Percentiles rank a stretch among this genome's conserved stretches.
These are phyloP conservation scores for Schlechtendalia chinensis DNA, from an alignment of 1,140 invertebrate genomes.

Conservation along the genomic window DNA sequence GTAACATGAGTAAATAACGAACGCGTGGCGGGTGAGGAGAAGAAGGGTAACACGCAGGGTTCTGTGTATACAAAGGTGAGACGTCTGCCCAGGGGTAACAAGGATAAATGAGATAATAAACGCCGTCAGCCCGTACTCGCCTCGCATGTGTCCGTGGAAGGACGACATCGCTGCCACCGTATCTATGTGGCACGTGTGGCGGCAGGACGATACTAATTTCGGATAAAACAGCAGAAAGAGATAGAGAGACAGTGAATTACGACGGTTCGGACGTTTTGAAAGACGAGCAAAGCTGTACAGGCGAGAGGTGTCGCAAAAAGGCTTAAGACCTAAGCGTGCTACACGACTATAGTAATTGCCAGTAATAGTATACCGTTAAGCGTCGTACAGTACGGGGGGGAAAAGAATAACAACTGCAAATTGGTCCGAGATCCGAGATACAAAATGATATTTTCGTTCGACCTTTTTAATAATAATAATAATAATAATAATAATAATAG, in stretches of 20 bases:
- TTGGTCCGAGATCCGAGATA: too few species aligned
- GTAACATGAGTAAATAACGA: neutral
- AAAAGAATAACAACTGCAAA: too few species aligned
- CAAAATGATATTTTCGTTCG: too few species aligned
- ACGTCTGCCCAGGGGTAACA: constrained; percentile 13
- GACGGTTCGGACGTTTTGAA: neutral
- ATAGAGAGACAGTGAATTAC: neutral
- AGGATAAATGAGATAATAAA: constrained; percentile 35
- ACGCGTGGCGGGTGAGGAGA: neutral
- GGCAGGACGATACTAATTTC: neutral
- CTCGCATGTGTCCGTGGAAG: neutral
- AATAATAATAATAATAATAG: too few species aligned
- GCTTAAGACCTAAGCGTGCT: too few species aligned
- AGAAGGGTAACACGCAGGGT: too few species aligned
- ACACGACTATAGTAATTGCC: too few species aligned
- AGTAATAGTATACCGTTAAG: too few species aligned
- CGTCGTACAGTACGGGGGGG: too few species aligned
- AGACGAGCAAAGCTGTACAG: neutral
- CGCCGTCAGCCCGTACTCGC: neutral
- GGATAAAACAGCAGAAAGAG: neutral
- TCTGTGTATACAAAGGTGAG: neutral
- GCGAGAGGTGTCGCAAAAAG: too few species aligned
- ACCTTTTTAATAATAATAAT: too few species aligned
- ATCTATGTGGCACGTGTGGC: neutral
- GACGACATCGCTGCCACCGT: neutral